Evolutionary conservation across 1,140 invertebrate species (phyloP).

Genomic region (Eupristina koningsbergeri): DNA sequence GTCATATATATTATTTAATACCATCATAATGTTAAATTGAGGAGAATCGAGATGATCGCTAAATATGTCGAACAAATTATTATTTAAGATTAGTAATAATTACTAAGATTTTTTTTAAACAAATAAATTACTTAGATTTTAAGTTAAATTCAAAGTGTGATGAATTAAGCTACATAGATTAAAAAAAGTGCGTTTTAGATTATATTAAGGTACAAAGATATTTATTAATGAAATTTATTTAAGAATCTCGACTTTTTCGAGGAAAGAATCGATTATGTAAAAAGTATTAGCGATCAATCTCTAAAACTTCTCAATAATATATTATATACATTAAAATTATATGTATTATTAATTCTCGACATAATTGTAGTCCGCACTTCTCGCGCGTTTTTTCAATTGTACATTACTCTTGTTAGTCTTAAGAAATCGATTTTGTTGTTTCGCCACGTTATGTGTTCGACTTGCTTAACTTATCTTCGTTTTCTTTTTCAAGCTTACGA

Average conservation of each 20-base stretch:
- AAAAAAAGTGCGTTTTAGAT: constrained; percentile 12
- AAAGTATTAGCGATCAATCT: constrained; percentile 28
- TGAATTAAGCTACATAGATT: constrained; percentile 29
- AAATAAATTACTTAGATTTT: constrained; percentile 28
- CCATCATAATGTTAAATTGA: constrained; percentile 43
- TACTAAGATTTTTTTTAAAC: constrained; percentile 17
- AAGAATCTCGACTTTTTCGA: constrained; percentile 26
- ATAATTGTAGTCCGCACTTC: constrained; percentile 46
- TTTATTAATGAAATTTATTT: constrained; percentile 37
- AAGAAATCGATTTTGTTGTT: constrained; percentile 54
- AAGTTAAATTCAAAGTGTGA: constrained; percentile 31
- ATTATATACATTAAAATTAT: constrained; percentile 35
- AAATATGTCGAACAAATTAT: constrained; percentile 35
- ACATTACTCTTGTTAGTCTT: constrained; percentile 59
- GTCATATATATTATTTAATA: constrained; percentile 33
- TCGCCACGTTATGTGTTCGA: constrained; percentile 14
- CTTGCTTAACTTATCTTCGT: constrained; percentile 31
- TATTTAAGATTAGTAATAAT: constrained; percentile 27
- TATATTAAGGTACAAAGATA: constrained; percentile 40
- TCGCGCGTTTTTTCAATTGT: constrained; percentile 58
- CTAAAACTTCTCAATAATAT: constrained; percentile 29
- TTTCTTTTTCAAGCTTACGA: constrained; percentile 45
- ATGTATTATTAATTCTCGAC: constrained; percentile 44
- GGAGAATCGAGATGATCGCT: constrained; percentile 23
- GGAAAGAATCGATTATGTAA: constrained; percentile 6